These are phyloP conservation scores for Drosophila suzukii DNA, from an alignment of 1,140 invertebrate genomes.

Conservation along the genomic window DNA sequence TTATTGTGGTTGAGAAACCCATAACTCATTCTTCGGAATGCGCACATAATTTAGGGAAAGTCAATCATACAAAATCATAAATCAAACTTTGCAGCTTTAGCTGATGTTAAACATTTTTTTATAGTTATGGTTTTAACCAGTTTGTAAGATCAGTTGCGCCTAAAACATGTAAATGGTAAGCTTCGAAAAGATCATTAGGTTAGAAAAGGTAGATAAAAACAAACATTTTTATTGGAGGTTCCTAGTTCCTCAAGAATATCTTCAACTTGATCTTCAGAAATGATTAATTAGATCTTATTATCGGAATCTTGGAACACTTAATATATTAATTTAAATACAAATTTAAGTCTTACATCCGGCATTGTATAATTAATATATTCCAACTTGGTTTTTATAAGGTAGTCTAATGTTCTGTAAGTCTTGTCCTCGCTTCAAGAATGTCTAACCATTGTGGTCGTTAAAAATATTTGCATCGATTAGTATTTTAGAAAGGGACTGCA, in stretches of 20 bases:
- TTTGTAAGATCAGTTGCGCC: neutral
- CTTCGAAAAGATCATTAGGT: neutral
- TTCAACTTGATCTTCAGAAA: neutral
- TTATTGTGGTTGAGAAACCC: neutral
- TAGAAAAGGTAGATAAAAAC: neutral
- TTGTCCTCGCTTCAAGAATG: neutral
- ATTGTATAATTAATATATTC: neutral
- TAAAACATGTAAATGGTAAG: conserved; percentile 1
- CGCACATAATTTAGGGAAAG: conserved; percentile 11
- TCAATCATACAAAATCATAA: conserved; percentile 28
- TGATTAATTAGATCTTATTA: no score
- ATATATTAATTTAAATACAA: no score
- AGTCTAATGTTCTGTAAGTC: neutral
- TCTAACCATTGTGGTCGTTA: neutral
- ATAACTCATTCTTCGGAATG: conserved; percentile 19
- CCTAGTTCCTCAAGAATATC: neutral
- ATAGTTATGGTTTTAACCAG: neutral
- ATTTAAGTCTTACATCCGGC: no score
- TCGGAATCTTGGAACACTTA: no score
- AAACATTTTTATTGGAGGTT: neutral
- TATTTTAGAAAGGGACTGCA: conserved; percentile 38
- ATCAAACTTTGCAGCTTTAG: conserved; percentile 5
- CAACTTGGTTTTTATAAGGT: no score
- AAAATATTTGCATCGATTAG: conserved; percentile 20
- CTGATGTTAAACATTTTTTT: conserved; percentile 5